Conservation (phyloP, 2,113 vertebrate genomes). For the Xiphophorus couchianus region DNA sequence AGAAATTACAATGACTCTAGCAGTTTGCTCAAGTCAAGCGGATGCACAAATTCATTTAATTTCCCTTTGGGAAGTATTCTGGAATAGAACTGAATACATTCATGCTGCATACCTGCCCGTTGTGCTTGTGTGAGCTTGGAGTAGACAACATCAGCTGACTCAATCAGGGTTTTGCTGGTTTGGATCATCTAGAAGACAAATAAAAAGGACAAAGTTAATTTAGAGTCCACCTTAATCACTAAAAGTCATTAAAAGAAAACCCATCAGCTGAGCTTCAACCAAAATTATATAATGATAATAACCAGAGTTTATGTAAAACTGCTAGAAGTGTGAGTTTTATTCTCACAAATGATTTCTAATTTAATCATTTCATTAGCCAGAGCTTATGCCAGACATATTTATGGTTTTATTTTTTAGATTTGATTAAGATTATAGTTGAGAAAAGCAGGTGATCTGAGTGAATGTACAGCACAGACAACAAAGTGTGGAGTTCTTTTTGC, state of each 20-base stretch:
- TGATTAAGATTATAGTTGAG: slow-evolving; percentile 35
- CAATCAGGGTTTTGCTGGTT: slow-evolving; percentile 90
- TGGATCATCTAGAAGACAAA: slow-evolving; percentile 87
- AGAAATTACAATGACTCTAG: neutral
- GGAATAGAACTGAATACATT: neutral
- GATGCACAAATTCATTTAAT: no score
- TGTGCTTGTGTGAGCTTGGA: slow-evolving; percentile 90
- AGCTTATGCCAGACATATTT: neutral
- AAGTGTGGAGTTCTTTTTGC: neutral
- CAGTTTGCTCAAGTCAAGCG: no score
- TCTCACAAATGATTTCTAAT: neutral
- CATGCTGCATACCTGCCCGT: slow-evolving; percentile 80
- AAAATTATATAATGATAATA: neutral
- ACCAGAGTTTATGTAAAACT: neutral
- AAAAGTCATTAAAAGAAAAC: neutral
- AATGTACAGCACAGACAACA: slow-evolving; percentile 12
- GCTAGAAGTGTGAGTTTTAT: neutral
- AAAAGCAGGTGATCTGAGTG: slow-evolving; percentile 12
- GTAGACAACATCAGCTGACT: slow-evolving; percentile 87
- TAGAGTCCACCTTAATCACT: neutral
- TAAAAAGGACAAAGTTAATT: slow-evolving; percentile 2
- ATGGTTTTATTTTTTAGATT: slow-evolving; percentile 5
- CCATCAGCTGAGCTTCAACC: neutral
- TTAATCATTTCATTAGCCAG: neutral
- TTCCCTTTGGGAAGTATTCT: no score